Percentiles rank a stretch among this genome's conserved stretches.
Conservation (phyloP, 2,888 invertebrate genomes). For the Pristionchus maxplancki region DNA sequence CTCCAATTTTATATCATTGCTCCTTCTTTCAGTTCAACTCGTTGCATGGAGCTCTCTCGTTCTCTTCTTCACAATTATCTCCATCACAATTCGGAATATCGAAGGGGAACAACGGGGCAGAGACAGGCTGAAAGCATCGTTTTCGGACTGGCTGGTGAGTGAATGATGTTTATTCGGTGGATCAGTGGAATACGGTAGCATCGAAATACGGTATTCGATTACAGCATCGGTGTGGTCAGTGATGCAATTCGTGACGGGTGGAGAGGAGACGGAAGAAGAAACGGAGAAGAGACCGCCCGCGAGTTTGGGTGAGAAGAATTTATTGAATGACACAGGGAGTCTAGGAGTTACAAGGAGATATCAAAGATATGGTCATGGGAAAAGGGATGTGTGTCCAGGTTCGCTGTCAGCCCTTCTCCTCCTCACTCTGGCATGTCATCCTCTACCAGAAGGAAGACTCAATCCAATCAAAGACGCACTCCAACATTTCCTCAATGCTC, state of each 20-base stretch:
- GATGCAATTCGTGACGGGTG: slow-evolving; percentile 68
- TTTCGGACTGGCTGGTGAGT: slow-evolving; percentile 84
- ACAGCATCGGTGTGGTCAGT: slow-evolving; percentile 76
- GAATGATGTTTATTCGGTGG: background rate
- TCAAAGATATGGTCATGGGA: background rate
- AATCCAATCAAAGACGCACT: slow-evolving; percentile 89
- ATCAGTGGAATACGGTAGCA: background rate
- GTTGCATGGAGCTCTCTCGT: slow-evolving; percentile 77
- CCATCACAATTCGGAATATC: slow-evolving; percentile 74
- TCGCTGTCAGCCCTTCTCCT: slow-evolving; percentile 89
- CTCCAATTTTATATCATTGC: background rate
- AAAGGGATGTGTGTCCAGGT: background rate
- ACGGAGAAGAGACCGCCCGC: slow-evolving; percentile 37
- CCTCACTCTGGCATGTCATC: slow-evolving; percentile 85
- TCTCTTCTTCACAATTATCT: slow-evolving; percentile 79
- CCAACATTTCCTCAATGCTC: slow-evolving; percentile 87
- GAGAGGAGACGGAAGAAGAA: slow-evolving; percentile 56
- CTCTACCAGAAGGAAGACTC: slow-evolving; percentile 53
- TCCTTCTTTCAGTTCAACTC: slow-evolving; percentile 74
- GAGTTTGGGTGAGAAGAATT: slow-evolving; percentile 18
- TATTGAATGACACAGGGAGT: background rate
- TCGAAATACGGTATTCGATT: slow-evolving; percentile 47
- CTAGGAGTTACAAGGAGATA: too few species aligned
- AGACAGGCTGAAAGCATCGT: slow-evolving; percentile 86
- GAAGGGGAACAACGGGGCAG: slow-evolving; percentile 53